phyloP scores from a whole-genome alignment of 2,113 vertebrate species.

The Nibea albiflora region DNA sequence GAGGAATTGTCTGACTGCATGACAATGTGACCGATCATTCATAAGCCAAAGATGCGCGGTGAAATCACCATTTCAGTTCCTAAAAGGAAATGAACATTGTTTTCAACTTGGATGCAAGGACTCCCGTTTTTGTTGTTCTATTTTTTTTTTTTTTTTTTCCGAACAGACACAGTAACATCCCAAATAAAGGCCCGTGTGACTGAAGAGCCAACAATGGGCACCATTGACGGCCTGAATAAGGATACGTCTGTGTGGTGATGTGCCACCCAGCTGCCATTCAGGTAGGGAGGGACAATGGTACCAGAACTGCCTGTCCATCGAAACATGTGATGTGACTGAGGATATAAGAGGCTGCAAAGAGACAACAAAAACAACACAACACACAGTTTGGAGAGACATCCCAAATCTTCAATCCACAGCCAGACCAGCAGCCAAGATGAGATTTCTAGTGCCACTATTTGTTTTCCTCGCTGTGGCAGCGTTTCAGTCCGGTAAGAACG shows the following conservation, averaged over 20 bases:
- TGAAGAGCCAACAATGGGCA: constrained; percentile 65
- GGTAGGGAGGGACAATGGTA: constrained; percentile 80
- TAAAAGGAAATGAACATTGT: constrained; percentile 62
- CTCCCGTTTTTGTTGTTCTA: constrained; percentile 6
- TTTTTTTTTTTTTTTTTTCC: constrained; percentile 11
- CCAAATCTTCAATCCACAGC: constrained; percentile 4
- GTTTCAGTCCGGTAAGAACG: constrained; percentile 75
- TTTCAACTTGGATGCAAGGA: constrained; percentile 36
- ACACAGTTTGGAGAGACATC: constrained; percentile 19
- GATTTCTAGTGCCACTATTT: constrained; percentile 54
- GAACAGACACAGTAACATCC: constrained; percentile 58
- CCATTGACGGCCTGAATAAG: constrained; percentile 78
- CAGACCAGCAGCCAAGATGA: constrained; percentile 70
- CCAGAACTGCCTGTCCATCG: constrained; percentile 71
- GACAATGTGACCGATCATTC: constrained; percentile 43
- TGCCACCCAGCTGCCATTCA: constrained; percentile 75
- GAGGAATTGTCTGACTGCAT: constrained; percentile 37
- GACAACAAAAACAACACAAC: constrained; percentile 22
- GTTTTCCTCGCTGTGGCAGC: constrained; percentile 71
- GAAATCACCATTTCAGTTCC: constrained; percentile 45
- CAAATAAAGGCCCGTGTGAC: constrained; percentile 77
- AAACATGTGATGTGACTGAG: constrained; percentile 76
- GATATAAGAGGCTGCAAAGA: constrained; percentile 69
- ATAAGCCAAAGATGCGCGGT: constrained; percentile 32
- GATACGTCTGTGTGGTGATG: constrained; percentile 73